Evolutionary conservation across 2,888 invertebrate species (phyloP), one percentile per base, ranked within the genome.

Genomic region (Saturnia pavonia): DNA sequence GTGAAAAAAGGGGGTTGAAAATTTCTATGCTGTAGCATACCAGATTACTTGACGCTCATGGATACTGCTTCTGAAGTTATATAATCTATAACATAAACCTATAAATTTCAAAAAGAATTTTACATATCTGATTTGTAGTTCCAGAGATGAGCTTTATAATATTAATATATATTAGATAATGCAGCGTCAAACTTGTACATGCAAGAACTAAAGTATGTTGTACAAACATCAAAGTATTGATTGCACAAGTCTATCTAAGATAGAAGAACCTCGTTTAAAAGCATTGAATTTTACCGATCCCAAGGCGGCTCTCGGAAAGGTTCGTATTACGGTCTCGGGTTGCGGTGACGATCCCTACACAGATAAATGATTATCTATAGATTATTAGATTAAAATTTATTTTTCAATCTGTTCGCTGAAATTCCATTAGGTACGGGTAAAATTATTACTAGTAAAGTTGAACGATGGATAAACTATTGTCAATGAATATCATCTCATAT

Each of bases 401-500:
- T 76, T 80, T 77, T 79, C 63, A 63, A 54, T 66, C 66, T 42
- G 40, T 76, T 71, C 73, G 72, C 42, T 72, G 45, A 34, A 70
- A 69, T 71, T 74, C 72, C 19, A 63, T 67, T 51, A 25, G 22
- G 19, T 40, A 48, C 45, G 22, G n/a, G 8, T 54, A n/a, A 40
- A 54, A 70, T 73, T 68, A 51, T 57, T 57, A 60, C 70, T 68
- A 71, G 70, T 65, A 42, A 14, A 48, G 34, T 40, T 25, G 48
- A 67, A 67, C 69, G 73, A 78, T 78, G 75, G 80, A 80, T 76
- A n/a, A 77, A 80, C 80, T 79, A 77, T 77, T 76, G 74, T 76
- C 84, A 84, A 82, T 85, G 81, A 81, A 85, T 82, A 85, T 85
- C 82, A 81, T 84, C 85, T 86, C 84, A 85, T 88, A 89, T 82